phyloP scores from a whole-genome alignment of 2,797 vertebrate species.

The Parambassis ranga region DNA sequence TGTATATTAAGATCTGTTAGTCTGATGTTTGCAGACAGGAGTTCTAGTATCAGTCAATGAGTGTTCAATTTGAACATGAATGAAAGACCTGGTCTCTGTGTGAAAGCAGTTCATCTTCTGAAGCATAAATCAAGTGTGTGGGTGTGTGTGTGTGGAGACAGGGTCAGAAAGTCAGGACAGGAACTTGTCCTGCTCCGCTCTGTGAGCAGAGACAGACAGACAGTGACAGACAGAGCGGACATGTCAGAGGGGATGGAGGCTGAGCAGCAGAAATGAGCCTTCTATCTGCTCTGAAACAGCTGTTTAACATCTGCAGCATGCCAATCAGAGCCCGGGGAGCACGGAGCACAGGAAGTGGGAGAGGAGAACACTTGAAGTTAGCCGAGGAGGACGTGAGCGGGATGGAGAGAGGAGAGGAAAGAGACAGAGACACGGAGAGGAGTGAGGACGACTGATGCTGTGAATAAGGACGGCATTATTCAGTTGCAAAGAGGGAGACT shows the following conservation, averaged over 20 bases:
- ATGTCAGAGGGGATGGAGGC: background rate
- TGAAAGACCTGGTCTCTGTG: too few species aligned
- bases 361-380: slow-evolving; percentile 22
- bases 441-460: background rate
- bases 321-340: slow-evolving; percentile 40
- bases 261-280: slow-evolving; percentile 20
- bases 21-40: too few species aligned
- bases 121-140: background rate
- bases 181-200: background rate
- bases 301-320: slow-evolving; percentile 51
- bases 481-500: background rate
- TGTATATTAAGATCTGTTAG: too few species aligned
- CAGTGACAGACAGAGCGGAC: background rate
- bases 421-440: background rate
- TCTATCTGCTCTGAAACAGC: slow-evolving; percentile 47
- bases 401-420: slow-evolving; percentile 2
- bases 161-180: background rate
- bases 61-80: too few species aligned
- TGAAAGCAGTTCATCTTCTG: background rate
- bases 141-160: too few species aligned
- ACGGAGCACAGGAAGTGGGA: background rate
- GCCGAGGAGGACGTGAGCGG: slow-evolving; percentile 38
- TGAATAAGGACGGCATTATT: slow-evolving; percentile 1
- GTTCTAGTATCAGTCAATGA: too few species aligned
- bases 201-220: background rate